These are phyloP conservation scores for Campoplex capitator DNA, from an alignment of 2,888 invertebrate species.

Conservation along the genomic window DNA sequence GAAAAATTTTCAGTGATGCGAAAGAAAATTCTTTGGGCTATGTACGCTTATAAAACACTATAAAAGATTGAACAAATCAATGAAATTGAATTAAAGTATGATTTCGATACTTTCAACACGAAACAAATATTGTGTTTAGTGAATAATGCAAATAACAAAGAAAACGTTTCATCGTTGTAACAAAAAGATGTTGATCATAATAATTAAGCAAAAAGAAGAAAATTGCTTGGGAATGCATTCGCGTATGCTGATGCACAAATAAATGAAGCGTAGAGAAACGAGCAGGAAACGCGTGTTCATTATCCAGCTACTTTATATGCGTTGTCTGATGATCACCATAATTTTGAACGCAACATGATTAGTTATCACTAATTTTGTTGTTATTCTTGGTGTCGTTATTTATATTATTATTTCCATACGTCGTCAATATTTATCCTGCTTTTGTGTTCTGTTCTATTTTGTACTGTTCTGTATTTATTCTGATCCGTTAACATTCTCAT, in stretches of 20 bases:
- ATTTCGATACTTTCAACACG: no score
- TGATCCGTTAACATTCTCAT: no score
- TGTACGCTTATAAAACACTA: neutral
- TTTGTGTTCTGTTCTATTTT: neutral
- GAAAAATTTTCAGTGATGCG: neutral
- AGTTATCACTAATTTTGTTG: slow-evolving; percentile 10
- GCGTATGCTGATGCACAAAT: slow-evolving; percentile 27
- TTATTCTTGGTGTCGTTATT: neutral
- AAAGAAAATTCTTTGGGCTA: neutral
- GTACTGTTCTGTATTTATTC: neutral
- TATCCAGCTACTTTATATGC: slow-evolving; percentile 30
- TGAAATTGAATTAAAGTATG: neutral
- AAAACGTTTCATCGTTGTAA: neutral
- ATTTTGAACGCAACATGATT: slow-evolving; percentile 21
- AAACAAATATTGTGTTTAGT: neutral
- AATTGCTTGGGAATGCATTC: slow-evolving; percentile 24
- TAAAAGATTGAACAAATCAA: neutral
- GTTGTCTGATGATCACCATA: slow-evolving; percentile 35
- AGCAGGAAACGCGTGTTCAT: slow-evolving; percentile 27
- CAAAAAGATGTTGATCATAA: neutral
- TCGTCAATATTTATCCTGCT: neutral
- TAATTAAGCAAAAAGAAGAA: neutral
- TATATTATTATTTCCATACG: slow-evolving; percentile 21
- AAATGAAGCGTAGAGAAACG: slow-evolving; percentile 52
- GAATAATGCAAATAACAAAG: neutral